Base-by-base conservation (phyloP, 2,888 invertebrate genomes). In the Cosmorhoe ocellata region DNA sequence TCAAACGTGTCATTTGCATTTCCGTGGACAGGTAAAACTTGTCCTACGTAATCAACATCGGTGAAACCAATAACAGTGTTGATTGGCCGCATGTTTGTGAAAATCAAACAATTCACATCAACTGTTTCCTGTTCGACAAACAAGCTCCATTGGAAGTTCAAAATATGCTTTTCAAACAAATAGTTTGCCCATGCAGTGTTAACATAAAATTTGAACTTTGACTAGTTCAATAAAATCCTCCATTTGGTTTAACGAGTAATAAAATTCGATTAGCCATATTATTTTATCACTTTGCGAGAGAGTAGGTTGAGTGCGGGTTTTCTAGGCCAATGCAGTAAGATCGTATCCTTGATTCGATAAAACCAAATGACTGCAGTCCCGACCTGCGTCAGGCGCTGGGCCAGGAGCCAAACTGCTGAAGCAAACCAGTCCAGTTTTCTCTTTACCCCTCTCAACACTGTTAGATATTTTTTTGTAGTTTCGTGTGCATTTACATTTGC, bases 301-400 rank as follows among this genome's bases (percentile, higher is more conserved):
- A 65, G 59, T 65, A 51, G 48, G 47, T 63, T 61, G 64, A 58
- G 66, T 66, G 71, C 70, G 69, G 58, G 63, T 58, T 80, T 75
- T 80, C 66, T 77, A 71, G 79, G 75, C 66, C 74, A 76, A 65
- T 71, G 76, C 74, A 73, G 69, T 71, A 59, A 61, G 67, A 74
- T 70, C 52, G 62, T 67, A 69, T 65, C 66, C 61, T 67, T 54
- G 61, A 59, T 58, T 66, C 49, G 69, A 74, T 78, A 74, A 69
- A 70, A 63, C 57, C 51, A 61, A 66, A 69, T 72, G 71, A 64
- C 67, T 71, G 69, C 67, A 64, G 43, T 69, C 58, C 66, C 58
- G 59, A n/a, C n/a, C n/a, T n/a, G 55, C 59, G 67, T 67, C 18
- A 18, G 18, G 65, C 63, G 69, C 60, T 76, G 74, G 79, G 79